Evolutionary conservation across 2,888 invertebrate genomes (phyloP), one percentile per base, ranked within the genome.

Genomic region (Abrostola triplasia): DNA sequence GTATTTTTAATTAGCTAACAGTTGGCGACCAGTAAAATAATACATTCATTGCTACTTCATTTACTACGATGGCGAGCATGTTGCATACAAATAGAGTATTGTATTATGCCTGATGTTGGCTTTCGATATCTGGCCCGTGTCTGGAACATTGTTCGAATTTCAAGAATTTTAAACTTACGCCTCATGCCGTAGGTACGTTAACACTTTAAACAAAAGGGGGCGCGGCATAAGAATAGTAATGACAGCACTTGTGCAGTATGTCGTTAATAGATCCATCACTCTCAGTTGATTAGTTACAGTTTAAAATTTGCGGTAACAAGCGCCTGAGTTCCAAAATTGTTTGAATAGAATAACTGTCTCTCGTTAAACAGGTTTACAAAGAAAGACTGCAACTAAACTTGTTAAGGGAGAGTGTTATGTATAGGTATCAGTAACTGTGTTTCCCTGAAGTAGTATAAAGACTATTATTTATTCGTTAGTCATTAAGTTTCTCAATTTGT

Each of bases 131-230:
- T 56, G 11, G 41, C 38, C 8, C 53, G 42, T 13, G 41, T 50
- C 47, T 55, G 59, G 11, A 36, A 41, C 7, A 35, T 38, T 35
- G 49, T 59, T 75, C 57, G 54, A 40, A 54, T 59, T 56, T 71
- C 50, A 57, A 57, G 47, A 48, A 42, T 50, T 24, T 24, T 4
- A 24, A 24, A 24, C 38, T 42, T 42, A 58, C 74, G 42, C 53
- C 36, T 71, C 72, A 75, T 71, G n/a, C n/a, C n/a, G n/a, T 59
- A 56, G 36, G 59, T 66, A 71, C 65, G 71, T 71, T 54, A 54
- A 59, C 71, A 60, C 76, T 59, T 44, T 53, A 41, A 36, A 55
- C 12, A 42, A 57, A 51, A 56, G 38, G 41, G 62, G 50, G 44
- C 56, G 36, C 35, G 62, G 50, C 50, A 40, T 37, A 48, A 54